phyloP scores from a whole-genome alignment of 2,888 invertebrate genomes.

The Lottia scabra region DNA sequence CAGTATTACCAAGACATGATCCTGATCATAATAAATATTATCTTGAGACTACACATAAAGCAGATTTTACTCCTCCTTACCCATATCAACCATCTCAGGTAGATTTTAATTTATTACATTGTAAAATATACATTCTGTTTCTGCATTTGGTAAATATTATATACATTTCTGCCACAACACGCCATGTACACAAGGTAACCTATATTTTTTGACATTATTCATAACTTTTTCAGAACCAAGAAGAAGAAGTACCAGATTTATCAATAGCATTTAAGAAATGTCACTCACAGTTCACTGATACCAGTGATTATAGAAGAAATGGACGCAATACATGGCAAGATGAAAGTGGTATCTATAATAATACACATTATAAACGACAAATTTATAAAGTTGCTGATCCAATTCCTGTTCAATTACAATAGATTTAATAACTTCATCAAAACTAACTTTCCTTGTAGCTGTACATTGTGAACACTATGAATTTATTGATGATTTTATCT shows the following conservation, averaged over 20 bases:
- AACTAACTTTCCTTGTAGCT: too few species aligned
- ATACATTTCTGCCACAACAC: too few species aligned
- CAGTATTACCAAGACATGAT: constrained; percentile 63
- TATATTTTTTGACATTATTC: too few species aligned
- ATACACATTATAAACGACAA: constrained; percentile 60
- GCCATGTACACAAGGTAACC: too few species aligned
- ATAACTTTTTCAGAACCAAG: background rate
- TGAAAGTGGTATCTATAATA: constrained; percentile 65
- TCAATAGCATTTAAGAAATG: constrained; percentile 62
- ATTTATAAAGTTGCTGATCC: constrained; percentile 51
- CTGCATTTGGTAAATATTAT: too few species aligned
- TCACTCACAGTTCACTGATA: constrained; percentile 68
- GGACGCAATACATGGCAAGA: constrained; percentile 69
- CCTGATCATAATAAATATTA: constrained; percentile 62
- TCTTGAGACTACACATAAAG: constrained; percentile 61
- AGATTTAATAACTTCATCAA: background rate
- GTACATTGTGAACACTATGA: too few species aligned
- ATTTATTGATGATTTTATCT: too few species aligned
- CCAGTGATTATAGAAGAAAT: constrained; percentile 56
- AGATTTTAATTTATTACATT: constrained; percentile 27
- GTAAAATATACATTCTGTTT: background rate
- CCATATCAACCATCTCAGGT: constrained; percentile 56
- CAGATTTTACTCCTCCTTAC: constrained; percentile 62
- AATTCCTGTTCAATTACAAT: constrained; percentile 41
- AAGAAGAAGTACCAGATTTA: constrained; percentile 30